phyloP scores from a whole-genome alignment of 2,888 invertebrate species.

The Brenthis ino region DNA sequence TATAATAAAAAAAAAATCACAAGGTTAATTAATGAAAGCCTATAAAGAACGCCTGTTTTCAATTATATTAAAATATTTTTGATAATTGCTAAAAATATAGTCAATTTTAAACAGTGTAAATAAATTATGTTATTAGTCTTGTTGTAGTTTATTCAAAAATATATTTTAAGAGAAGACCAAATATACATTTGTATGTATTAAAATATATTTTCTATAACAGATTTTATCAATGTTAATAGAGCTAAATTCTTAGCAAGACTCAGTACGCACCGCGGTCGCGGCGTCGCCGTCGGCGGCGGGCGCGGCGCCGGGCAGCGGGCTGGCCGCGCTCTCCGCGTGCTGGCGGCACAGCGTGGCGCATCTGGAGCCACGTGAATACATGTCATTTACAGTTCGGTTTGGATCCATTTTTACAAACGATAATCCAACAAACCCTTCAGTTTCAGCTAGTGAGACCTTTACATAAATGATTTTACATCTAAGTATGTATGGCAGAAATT shows the following conservation, averaged over 20 bases:
- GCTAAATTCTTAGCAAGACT: background rate
- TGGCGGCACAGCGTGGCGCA: conserved; percentile 69
- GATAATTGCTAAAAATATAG: background rate
- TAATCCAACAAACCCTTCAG: too few relatives aligned
- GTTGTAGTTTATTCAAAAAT: background rate
- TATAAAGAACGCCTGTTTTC: too few relatives aligned
- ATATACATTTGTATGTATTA: too few relatives aligned
- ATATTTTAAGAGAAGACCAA: background rate
- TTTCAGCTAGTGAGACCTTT: too few relatives aligned
- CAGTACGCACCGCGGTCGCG: conserved; percentile 18
- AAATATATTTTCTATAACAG: too few relatives aligned
- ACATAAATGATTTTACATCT: too few relatives aligned
- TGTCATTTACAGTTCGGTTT: too few relatives aligned
- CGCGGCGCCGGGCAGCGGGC: conserved; percentile 49
- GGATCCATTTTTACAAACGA: too few relatives aligned
- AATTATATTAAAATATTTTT: background rate
- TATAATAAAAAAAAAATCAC: too few relatives aligned
- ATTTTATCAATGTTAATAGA: too few relatives aligned
- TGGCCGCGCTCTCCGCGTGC: conserved; percentile 62
- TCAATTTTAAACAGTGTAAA: background rate
- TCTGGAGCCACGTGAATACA: conserved; percentile 42
- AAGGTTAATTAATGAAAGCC: too few relatives aligned
- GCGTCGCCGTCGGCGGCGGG: conserved; percentile 40
- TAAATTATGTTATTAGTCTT: background rate
- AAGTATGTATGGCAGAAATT: background rate